Conservation (phyloP, 2,888 invertebrate genomes). For the Diarsia rubi region DNA sequence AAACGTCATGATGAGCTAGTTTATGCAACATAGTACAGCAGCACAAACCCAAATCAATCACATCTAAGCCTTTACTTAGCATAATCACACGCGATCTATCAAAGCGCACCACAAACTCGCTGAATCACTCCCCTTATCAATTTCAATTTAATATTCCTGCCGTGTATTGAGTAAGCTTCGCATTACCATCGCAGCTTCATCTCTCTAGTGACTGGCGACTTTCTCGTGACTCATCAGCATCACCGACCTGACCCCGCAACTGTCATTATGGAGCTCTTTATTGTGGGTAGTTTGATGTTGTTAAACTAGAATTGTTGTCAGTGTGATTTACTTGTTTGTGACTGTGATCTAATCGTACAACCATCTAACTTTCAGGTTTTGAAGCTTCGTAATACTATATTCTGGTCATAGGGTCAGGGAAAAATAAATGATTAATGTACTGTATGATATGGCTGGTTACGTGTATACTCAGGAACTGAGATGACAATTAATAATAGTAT, state of each 20-base stretch:
- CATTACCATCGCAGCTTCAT: slow-evolving; percentile 43
- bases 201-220: slow-evolving; percentile 57
- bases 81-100: slow-evolving; percentile 28
- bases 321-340: slow-evolving; percentile 18
- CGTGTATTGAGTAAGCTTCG: slow-evolving; percentile 45
- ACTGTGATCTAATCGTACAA: background rate
- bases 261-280: slow-evolving; percentile 41
- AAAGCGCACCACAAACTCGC: slow-evolving; percentile 43
- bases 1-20: background rate
- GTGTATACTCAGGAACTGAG: too few relatives aligned
- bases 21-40: background rate
- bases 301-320: slow-evolving; percentile 15
- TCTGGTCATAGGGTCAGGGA: background rate
- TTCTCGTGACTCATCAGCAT: slow-evolving; percentile 66
- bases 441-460: background rate
- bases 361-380: slow-evolving; percentile 2
- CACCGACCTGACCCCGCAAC: slow-evolving; percentile 51
- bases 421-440: background rate
- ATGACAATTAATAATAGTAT: too few relatives aligned
- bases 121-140: slow-evolving; percentile 57
- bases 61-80: slow-evolving; percentile 31
- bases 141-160: slow-evolving; percentile 48
- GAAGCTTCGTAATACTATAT: background rate
- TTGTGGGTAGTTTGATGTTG: slow-evolving; percentile 32
- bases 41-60: slow-evolving; percentile 15